Base-by-base conservation (phyloP, 1,140 invertebrate genomes). In the Medauroidea extradentata region DNA sequence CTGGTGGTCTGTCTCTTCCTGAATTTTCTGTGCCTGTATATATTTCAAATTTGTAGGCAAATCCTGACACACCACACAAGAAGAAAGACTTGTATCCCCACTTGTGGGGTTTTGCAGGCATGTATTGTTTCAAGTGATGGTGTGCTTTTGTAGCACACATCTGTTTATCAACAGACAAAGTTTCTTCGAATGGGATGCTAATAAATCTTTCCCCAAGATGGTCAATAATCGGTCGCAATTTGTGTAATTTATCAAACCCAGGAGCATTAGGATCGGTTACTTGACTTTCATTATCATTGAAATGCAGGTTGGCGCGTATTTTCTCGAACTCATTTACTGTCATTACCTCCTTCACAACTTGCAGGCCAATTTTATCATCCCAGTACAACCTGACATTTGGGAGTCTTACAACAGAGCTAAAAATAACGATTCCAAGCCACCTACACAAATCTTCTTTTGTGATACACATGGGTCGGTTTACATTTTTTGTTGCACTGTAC, bases 41-140 rank as follows among this genome's bases (percentile, higher is more conserved):
- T 9, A 69, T 46, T 56, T 69, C 65, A 65, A 71, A 69, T n/a
- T 70, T 50, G 49, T 72, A 66, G 21, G 62, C 64, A 67, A 65
- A 71, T 13, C 66, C 65, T 34, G 29, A 41, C 9, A 49, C 18
- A 43, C 58, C 43, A 57, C 60, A 62, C 9, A 71, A 50, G 39
- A 71, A 64, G 48, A 58, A 67, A 14, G 72, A 44, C 54, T 73
- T 72, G 52, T 59, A 71, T n/a, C 67, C 69, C 65, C 66, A 71
- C 64, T 71, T 71, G 48, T 70, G 62, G 9, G 67, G 69, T 57
- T 74, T 73, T 24, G 66, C 67, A 19, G 69, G 67, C 1, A 70
- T 39, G 57, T 72, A 74, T 55, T 71, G 70, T 49, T 56, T 73
- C 49, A 73, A 51, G 34, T 63, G 67, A 63, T 68, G 63, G 1